Evolutionary conservation across 2,888 invertebrate species (phyloP).

Genomic region (Drosophila glabriapex): DNA sequence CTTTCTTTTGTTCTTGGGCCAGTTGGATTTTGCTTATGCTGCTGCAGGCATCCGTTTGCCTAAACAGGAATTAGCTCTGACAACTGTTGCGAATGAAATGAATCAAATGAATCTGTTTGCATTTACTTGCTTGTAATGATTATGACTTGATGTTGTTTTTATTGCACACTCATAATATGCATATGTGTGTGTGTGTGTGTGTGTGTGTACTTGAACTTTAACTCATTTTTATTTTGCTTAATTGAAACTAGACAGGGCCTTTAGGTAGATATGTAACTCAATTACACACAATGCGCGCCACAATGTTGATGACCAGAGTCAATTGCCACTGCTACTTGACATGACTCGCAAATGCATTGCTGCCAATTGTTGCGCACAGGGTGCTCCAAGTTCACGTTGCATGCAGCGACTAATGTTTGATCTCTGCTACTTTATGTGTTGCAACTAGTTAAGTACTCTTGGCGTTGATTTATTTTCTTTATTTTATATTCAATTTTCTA

Average conservation of each 20-base stretch:
- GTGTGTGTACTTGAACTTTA: slow-evolving; percentile 75
- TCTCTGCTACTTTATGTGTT: neutral
- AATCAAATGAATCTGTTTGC: slow-evolving; percentile 42
- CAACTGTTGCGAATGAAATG: slow-evolving; percentile 39
- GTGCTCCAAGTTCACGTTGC: slow-evolving; percentile 6
- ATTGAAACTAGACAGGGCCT: slow-evolving; percentile 78
- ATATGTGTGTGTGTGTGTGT: slow-evolving; percentile 10
- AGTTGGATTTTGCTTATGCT: slow-evolving; percentile 35
- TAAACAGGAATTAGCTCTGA: slow-evolving; percentile 39
- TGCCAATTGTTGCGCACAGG: slow-evolving; percentile 20
- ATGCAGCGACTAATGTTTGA: neutral
- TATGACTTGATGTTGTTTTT: slow-evolving; percentile 21
- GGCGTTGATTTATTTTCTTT: neutral
- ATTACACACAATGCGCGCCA: slow-evolving; percentile 47
- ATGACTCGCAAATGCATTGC: slow-evolving; percentile 10
- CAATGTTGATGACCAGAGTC: slow-evolving; percentile 34
- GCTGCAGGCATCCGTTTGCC: slow-evolving; percentile 22
- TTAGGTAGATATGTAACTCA: slow-evolving; percentile 71
- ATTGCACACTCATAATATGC: neutral
- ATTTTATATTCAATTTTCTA: neutral
- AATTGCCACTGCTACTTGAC: slow-evolving; percentile 46
- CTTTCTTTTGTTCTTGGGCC: slow-evolving; percentile 16
- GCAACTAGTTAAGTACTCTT: neutral
- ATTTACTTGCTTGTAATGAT: slow-evolving; percentile 17
- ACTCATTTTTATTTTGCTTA: slow-evolving; percentile 80